Percentiles rank a stretch among this genome's conserved stretches.
Conservation (phyloP, 2,797 vertebrate genomes). For the Gila robusta region DNA sequence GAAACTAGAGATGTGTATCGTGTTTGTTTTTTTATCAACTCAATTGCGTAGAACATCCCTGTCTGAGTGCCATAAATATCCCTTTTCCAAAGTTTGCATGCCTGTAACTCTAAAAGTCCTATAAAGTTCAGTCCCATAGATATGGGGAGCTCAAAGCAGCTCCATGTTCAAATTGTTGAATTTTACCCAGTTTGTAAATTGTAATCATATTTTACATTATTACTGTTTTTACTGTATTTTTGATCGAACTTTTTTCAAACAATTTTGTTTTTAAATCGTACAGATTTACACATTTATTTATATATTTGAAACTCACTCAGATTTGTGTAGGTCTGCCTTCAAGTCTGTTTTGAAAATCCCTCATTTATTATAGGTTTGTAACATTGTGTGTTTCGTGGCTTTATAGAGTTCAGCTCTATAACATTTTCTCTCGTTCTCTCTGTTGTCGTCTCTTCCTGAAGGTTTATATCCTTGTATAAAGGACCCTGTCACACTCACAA, state of each 20-base stretch:
- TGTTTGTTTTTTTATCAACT: too few species aligned
- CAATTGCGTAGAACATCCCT: too few species aligned
- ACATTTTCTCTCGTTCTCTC: background rate
- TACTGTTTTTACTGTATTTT: background rate
- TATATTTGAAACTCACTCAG: background rate
- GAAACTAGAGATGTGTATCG: too few species aligned
- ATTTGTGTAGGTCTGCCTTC: background rate
- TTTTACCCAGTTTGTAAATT: background rate
- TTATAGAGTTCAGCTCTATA: slow-evolving; percentile 18
- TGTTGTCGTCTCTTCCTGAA: slow-evolving; percentile 68
- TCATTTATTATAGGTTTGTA: background rate
- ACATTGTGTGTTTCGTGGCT: background rate
- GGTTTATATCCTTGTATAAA: slow-evolving; percentile 94
- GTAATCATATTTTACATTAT: background rate
- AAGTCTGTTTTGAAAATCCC: background rate
- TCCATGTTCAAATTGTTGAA: too few species aligned
- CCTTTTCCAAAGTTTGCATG: too few species aligned
- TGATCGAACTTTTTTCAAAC: too few species aligned
- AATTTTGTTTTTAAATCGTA: too few species aligned
- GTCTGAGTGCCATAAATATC: too few species aligned
- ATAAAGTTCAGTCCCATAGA: too few species aligned
- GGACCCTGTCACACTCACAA: slow-evolving; percentile 98
- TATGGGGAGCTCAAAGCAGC: too few species aligned
- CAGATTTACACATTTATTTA: background rate
- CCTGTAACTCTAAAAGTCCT: too few species aligned